A percentile compares a stretch with the other conserved stretches of the same genome.
These are phyloP conservation scores for Oligia strigilis DNA, from an alignment of 2,888 invertebrate species.

Conservation along the genomic window DNA sequence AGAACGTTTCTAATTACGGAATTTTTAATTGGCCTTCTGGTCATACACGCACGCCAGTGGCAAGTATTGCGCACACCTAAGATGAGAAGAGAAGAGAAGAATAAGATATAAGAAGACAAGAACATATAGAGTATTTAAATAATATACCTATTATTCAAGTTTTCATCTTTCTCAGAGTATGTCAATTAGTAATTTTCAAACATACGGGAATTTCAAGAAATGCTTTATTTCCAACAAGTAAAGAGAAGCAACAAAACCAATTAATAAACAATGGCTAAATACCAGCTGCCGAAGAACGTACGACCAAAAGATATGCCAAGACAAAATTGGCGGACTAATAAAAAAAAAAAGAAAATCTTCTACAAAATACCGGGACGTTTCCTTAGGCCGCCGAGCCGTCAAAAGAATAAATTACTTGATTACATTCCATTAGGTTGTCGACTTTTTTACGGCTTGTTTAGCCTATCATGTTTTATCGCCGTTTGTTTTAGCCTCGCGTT, in stretches of 20 bases:
- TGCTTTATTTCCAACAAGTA: neutral
- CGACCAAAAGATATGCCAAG: neutral
- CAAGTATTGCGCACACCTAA: neutral
- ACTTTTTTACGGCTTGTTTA: slow-evolving; percentile 66
- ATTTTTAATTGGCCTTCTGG: too few relatives aligned
- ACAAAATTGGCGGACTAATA: slow-evolving; percentile 6
- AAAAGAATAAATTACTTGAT: slow-evolving; percentile 67
- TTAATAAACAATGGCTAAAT: neutral
- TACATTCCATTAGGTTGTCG: slow-evolving; percentile 66
- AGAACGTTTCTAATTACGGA: too few relatives aligned
- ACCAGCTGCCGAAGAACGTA: neutral
- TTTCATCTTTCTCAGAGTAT: neutral
- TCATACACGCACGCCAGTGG: neutral
- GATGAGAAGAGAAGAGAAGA: neutral
- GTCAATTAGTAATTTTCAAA: neutral
- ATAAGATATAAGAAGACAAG: neutral
- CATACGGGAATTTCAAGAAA: neutral
- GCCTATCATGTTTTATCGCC: slow-evolving; percentile 63
- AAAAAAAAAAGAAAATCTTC: slow-evolving; percentile 16
- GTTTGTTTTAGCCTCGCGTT: slow-evolving; percentile 55
- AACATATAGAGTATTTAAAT: neutral
- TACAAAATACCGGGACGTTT: slow-evolving; percentile 38
- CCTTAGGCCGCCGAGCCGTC: slow-evolving; percentile 31
- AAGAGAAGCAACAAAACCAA: neutral
- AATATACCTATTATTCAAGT: neutral